These are phyloP conservation scores for Dynastes tityus DNA, from an alignment of 2,888 invertebrate species.

Conservation along the genomic window DNA sequence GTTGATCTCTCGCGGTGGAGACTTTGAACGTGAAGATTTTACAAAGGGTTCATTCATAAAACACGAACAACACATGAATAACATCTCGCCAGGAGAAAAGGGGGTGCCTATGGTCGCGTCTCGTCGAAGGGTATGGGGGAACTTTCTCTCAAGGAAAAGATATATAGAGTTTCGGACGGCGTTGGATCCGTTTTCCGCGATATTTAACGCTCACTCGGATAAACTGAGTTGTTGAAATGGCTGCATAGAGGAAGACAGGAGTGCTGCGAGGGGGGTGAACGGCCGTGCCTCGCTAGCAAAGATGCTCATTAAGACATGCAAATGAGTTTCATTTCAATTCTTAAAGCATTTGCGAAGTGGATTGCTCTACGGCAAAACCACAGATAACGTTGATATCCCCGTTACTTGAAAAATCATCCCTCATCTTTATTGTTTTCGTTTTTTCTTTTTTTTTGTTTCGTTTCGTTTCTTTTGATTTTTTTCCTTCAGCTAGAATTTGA, in stretches of 20 bases:
- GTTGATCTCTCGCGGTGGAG: slow-evolving; percentile 68
- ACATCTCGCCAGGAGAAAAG: slow-evolving; percentile 54
- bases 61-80: slow-evolving; percentile 69
- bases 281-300: slow-evolving; percentile 67
- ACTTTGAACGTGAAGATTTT: slow-evolving; percentile 57
- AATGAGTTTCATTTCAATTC: slow-evolving; percentile 69
- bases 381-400: slow-evolving; percentile 57
- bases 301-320: slow-evolving; percentile 70
- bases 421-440: slow-evolving; percentile 40
- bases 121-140: not conserved
- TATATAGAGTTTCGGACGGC: slow-evolving; percentile 54
- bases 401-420: slow-evolving; percentile 45
- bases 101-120: slow-evolving; percentile 53
- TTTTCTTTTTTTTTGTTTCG: slow-evolving; percentile 24
- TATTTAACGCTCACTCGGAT: slow-evolving; percentile 63
- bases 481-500: slow-evolving; percentile 22
- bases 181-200: slow-evolving; percentile 60
- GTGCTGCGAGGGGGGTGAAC: slow-evolving; percentile 60
- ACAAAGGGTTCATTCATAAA: slow-evolving; percentile 69
- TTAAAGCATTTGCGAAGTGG: slow-evolving; percentile 68
- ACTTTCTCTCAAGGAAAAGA: slow-evolving; percentile 20
- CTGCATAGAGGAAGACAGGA: slow-evolving; percentile 56
- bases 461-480: not conserved
- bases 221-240: slow-evolving; percentile 66
- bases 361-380: slow-evolving; percentile 62